A percentile compares a stretch with the other conserved stretches of the same genome.
These are phyloP conservation scores for Penaeus japonicus DNA, from an alignment of 1,140 invertebrate genomes.

Conservation along the genomic window DNA sequence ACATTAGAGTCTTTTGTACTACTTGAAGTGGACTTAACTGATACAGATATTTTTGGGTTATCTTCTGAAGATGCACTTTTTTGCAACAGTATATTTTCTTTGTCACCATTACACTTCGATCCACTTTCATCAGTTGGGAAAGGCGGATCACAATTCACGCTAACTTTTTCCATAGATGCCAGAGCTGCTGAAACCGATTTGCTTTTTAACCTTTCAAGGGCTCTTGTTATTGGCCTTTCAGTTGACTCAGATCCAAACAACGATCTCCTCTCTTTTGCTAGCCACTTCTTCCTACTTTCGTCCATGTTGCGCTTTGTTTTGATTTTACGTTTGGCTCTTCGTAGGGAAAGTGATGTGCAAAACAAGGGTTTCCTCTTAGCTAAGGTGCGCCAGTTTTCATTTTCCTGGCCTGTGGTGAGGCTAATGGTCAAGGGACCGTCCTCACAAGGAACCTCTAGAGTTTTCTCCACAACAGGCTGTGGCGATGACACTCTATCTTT, in stretches of 20 bases:
- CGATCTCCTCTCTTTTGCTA: slow-evolving; percentile 11
- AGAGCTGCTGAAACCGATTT: neutral
- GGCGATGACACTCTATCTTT: neutral
- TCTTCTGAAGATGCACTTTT: neutral
- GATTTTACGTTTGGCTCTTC: slow-evolving; percentile 14
- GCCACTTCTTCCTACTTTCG: slow-evolving; percentile 10
- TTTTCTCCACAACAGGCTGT: slow-evolving; percentile 18
- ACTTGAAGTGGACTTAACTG: neutral
- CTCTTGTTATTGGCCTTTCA: slow-evolving; percentile 2
- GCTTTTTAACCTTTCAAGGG: slow-evolving; percentile 18
- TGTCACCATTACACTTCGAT: neutral
- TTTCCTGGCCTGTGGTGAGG: slow-evolving; percentile 24
- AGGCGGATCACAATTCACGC: slow-evolving; percentile 29
- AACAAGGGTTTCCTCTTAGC: slow-evolving; percentile 3
- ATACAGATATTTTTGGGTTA: neutral
- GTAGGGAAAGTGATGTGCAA: neutral
- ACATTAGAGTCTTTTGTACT: neutral
- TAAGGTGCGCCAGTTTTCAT: neutral
- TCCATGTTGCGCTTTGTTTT: slow-evolving; percentile 8
- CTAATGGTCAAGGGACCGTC: slow-evolving; percentile 45
- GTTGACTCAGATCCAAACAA: slow-evolving; percentile 11
- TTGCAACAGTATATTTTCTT: slow-evolving; percentile 20
- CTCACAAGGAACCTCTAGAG: slow-evolving; percentile 40
- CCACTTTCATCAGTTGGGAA: slow-evolving; percentile 25
- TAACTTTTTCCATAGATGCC: slow-evolving; percentile 2